A percentile compares a stretch with the other conserved stretches of the same genome.
phyloP scores from a whole-genome alignment of 2,113 vertebrate genomes.

The Falco punctatus region DNA sequence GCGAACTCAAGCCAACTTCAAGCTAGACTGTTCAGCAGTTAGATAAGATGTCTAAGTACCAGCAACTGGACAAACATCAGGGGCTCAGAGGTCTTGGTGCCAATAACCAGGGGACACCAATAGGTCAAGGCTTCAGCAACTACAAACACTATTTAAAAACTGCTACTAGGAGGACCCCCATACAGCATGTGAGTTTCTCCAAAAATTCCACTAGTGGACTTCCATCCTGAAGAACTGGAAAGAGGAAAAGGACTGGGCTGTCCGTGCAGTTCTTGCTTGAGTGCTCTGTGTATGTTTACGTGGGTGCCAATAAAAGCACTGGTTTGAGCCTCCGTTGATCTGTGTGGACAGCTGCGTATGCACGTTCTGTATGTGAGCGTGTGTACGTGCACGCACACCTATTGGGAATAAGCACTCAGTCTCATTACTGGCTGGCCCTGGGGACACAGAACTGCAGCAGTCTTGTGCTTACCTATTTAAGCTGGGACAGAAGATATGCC shows the following conservation, averaged over 20 bases:
- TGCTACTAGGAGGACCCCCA: background rate
- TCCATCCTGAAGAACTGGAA: background rate
- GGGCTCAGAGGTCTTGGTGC: background rate
- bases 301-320: background rate
- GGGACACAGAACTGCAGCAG: background rate
- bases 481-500: background rate
- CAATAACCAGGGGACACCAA: background rate
- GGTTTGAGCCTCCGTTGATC: background rate
- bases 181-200: background rate
- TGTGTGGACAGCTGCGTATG: accelerated
- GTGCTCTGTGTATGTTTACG: background rate
- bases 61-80: background rate
- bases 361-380: accelerated
- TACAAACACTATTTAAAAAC: accelerated
- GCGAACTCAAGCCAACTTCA: background rate
- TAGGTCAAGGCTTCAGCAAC: background rate
- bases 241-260: background rate
- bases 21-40: background rate
- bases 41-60: background rate
- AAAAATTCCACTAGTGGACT: background rate
- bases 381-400: background rate
- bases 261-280: accelerated
- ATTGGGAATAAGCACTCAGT: accelerated
- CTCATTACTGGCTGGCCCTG: background rate
- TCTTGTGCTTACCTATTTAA: background rate